Conservation (phyloP, 2,797 vertebrate species). For the Craterocephalus amniculus region DNA sequence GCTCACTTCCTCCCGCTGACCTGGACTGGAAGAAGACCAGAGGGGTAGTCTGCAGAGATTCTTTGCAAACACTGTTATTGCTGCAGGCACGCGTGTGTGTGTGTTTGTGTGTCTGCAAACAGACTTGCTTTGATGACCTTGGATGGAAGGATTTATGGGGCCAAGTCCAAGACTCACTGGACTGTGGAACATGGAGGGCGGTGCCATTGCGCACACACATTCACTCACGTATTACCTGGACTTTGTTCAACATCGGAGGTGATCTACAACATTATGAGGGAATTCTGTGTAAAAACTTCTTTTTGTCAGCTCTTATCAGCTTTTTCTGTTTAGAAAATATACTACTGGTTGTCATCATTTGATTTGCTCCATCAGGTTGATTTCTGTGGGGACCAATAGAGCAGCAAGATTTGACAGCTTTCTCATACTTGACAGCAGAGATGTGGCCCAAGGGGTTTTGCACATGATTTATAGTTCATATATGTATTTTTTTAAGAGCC, state of each 20-base stretch:
- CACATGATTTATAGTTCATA: constrained; percentile 25
- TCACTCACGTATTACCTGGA: constrained; percentile 23
- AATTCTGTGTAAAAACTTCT: constrained; percentile 11
- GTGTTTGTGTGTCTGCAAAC: constrained; percentile 21
- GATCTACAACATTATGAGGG: neutral
- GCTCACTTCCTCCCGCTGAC: constrained; percentile 81
- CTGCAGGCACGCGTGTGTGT: constrained; percentile 42
- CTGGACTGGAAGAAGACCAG: constrained; percentile 72
- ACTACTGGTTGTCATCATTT: neutral
- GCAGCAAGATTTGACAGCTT: constrained; percentile 58
- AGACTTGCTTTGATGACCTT: constrained; percentile 42
- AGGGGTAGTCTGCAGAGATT: constrained; percentile 70
- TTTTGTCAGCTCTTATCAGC: constrained; percentile 9
- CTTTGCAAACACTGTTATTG: constrained; percentile 50
- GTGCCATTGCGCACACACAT: constrained; percentile 32
- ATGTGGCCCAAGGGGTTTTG: constrained; percentile 49
- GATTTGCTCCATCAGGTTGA: constrained; percentile 39
- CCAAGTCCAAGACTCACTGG: constrained; percentile 35
- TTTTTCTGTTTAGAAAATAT: constrained; percentile 7
- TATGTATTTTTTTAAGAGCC: neutral
- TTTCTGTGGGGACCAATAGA: constrained; percentile 59
- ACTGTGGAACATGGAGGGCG: constrained; percentile 37
- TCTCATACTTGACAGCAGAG: constrained; percentile 52
- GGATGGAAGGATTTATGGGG: constrained; percentile 49
- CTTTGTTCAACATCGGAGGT: constrained; percentile 28